Evolutionary conservation across 2,888 invertebrate genomes (phyloP), one percentile per base, ranked within the genome.

Genomic region (Andrena praecox): DNA sequence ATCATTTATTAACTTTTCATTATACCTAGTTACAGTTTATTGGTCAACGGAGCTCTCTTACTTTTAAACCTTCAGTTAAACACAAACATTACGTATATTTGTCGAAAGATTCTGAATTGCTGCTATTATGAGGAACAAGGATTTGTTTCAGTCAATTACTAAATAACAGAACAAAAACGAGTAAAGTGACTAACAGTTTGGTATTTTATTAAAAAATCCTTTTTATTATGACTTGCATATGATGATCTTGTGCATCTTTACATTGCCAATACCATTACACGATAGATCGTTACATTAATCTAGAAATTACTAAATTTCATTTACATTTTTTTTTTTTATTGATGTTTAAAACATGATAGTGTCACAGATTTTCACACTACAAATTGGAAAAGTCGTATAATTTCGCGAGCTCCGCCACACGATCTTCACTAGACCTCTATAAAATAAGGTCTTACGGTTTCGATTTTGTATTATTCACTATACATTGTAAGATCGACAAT

Each of bases 141-240:
- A 80, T 50, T 29, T 56, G 6, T 68, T 56, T 5, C 35, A 20
- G 42, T 35, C 69, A 60, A 69, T 42, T 42, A 42, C 42, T 42
- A 54, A 27, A 60, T 62, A 50, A 60, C 60, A 68, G 78, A 73
- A 31, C 7, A 60, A 52, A 77, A 77, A 54, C 31, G 63, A 54
- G 31, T 62, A 72, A 82, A 82, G 77, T 82, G 20, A 86, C 80
- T 56, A 29, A 87, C 82, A 79, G 27, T 75, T 59, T 27, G 63
- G 33, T 27, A 52, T 81, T 89, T 91, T 89, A 87, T 91, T 91
- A 89, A 90, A 91, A 91, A 91, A 89, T 90, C 79, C 66, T 87
- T 88, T 89, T 91, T 90, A 91, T 91, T 91, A 88, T 87, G 86
- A 88, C 80, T 90, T 80, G 80, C 77, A 85, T 85, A 84, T 80